Evolutionary conservation across 2,797 vertebrate species (phyloP).

Genomic region (Tadarida brasiliensis): DNA sequence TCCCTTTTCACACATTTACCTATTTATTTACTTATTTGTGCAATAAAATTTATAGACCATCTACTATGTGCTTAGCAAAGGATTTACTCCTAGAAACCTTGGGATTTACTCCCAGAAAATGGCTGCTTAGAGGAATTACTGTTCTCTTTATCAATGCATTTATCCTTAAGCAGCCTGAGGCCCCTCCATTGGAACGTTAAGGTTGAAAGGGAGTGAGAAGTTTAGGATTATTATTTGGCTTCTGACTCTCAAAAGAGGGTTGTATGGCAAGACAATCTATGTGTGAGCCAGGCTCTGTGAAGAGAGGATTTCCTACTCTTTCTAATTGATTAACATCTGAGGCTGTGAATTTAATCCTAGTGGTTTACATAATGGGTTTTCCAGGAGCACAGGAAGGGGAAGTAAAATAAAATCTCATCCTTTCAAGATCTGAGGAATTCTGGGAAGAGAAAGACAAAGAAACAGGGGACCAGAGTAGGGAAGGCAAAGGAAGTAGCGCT

Average conservation of each 20-base stretch:
- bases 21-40: not conserved
- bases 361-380: not conserved
- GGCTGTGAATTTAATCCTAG: not conserved
- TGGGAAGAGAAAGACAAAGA: not conserved
- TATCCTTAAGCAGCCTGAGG: not conserved
- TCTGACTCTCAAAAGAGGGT: not conserved
- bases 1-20: not conserved
- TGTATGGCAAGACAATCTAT: not conserved
- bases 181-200: not conserved
- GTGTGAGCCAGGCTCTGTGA: not conserved
- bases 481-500: not conserved
- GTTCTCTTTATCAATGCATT: not conserved
- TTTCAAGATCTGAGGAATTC: slow-evolving; percentile 7
- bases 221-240: not conserved
- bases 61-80: not conserved
- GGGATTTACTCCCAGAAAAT: not conserved
- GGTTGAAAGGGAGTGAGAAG: not conserved
- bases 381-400: not conserved
- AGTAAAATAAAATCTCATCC: not conserved
- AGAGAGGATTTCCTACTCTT: not conserved
- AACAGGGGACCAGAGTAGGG: not conserved
- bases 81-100: not conserved
- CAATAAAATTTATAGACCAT: not conserved
- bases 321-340: not conserved
- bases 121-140: not conserved